These are phyloP conservation scores for Rapana venosa DNA, from an alignment of 2,888 invertebrate genomes.

Conservation along the genomic window DNA sequence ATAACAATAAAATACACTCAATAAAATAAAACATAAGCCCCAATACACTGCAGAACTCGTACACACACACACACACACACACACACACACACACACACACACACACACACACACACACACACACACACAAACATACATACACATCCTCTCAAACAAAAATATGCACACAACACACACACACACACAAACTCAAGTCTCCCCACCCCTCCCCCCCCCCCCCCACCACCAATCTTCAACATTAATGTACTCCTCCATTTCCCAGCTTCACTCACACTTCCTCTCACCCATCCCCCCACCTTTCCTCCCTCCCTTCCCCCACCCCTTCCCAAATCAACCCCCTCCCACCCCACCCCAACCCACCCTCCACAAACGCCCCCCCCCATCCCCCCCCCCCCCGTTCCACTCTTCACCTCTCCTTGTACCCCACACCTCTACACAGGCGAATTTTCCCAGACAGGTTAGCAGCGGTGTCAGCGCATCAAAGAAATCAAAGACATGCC, in stretches of 20 bases:
- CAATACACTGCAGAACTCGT: too few species aligned
- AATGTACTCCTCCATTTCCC: background rate
- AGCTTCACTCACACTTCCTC: background rate
- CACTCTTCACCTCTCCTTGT: too few species aligned
- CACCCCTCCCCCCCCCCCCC: background rate
- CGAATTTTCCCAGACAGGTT: too few species aligned
- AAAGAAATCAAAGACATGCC: background rate
- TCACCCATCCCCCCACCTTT: too few species aligned
- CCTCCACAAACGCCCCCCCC: background rate
- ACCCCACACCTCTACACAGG: background rate
- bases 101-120: background rate
- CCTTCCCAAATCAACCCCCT: background rate
- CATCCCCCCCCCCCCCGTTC: background rate
- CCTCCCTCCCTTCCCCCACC: too few species aligned
- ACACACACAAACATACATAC: background rate
- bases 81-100: background rate
- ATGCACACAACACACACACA: conserved; percentile 2
- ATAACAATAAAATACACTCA: too few species aligned
- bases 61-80: conserved; percentile 14
- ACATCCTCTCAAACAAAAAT: too few species aligned
- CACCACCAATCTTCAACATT: background rate
- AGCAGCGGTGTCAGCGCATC: background rate
- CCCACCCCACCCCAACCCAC: background rate
- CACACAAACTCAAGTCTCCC: background rate
- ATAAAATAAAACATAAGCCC: too few species aligned